Evolutionary conservation across 1,140 invertebrate genomes (phyloP), one percentile per base, ranked within the genome.

Genomic region (Apis laboriosa): DNA sequence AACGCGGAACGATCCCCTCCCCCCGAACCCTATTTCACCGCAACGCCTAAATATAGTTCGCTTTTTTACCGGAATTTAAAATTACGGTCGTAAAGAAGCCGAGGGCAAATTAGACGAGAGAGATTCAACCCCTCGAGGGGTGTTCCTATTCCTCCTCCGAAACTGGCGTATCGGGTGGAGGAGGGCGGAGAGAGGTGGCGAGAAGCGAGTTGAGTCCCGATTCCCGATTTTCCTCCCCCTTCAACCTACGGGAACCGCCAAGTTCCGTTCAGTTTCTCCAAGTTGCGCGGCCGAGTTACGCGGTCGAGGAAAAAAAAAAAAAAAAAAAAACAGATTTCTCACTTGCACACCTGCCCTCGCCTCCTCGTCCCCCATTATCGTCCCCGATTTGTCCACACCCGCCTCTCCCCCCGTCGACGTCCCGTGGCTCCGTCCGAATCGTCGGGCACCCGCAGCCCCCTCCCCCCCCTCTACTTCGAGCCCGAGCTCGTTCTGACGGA

Each of bases 401-500:
- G 2, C 34, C 34, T 34, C 34, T 34, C 3, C 3, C 34, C n/a
- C 80, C 76, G 58, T 75, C 64, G 85, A 67, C 85, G 74, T 79
- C 84, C 86, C 71, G 84, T 51, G 80, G 80, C 75, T 74, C 64
- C 70, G 75, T 84, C 79, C 84, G 77, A 56, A 19, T n/a, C 11
- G 64, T 81, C 63, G 79, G 87, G 56, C 78, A 61, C 74, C 64
- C 28, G 5, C 28, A 28, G 24, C 68, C 70, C 79, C 56, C 64
- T 67, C 61, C 67, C 79, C 70, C 83, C 90, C 89, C 89, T 86
- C 84, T 90, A 88, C 86, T 90, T 89, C 75, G 85, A 43, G 4
- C 76, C 86, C 74, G 87, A 87, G 86, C 80, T 92, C 92, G 86
- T 89, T 94, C 93, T 90, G 88, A 84, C 92, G 93, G 93, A 94